These are phyloP conservation scores for Condylura cristata DNA, from an alignment of 2,113 vertebrate species.

Conservation along the genomic window DNA sequence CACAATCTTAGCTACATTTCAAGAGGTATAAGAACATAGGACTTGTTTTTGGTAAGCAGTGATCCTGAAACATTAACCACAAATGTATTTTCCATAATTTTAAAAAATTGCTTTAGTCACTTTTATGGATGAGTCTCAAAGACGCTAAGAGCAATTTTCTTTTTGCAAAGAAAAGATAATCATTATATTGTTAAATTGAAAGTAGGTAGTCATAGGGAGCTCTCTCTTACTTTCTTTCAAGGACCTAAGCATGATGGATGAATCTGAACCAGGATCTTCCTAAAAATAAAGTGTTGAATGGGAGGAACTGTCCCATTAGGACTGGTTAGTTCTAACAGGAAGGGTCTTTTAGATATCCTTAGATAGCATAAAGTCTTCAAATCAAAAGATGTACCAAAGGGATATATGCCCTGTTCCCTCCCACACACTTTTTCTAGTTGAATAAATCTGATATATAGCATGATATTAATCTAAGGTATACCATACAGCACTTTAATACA, in stretches of 20 bases:
- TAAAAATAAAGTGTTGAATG: neutral
- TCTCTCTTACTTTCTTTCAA: neutral
- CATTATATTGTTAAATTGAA: neutral
- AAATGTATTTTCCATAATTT: neutral
- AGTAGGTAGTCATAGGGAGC: neutral
- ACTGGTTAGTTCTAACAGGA: neutral
- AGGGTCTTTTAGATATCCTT: neutral
- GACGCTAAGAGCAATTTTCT: neutral
- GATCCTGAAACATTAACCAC: neutral
- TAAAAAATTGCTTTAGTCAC: neutral
- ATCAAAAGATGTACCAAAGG: neutral
- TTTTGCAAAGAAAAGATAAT: neutral
- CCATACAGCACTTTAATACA: neutral
- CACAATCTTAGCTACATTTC: neutral
- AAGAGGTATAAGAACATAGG: neutral
- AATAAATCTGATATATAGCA: neutral
- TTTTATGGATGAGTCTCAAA: conserved; percentile 11
- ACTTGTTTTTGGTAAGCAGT: neutral
- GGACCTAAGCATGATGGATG: neutral
- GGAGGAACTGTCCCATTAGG: neutral
- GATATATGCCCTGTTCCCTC: neutral
- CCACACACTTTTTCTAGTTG: neutral
- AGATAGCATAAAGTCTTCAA: neutral
- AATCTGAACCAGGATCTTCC: neutral
- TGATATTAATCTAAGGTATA: neutral